A percentile compares a stretch with the other conserved stretches of the same genome.
These are phyloP conservation scores for Plebejus argus DNA, from an alignment of 2,888 invertebrate species.

Conservation along the genomic window DNA sequence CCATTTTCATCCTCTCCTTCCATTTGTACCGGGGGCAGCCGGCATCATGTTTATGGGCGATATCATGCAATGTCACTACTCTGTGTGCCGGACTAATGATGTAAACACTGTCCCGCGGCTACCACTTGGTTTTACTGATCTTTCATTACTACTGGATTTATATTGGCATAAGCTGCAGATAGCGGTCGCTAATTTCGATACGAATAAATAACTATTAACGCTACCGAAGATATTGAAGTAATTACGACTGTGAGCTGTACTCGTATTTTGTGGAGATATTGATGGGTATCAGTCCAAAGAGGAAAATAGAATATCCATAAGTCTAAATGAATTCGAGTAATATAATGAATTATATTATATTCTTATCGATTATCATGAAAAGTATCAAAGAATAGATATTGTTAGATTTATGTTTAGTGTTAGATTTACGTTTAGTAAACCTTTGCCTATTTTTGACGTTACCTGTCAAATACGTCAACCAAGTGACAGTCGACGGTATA, in stretches of 20 bases:
- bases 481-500: too few species aligned
- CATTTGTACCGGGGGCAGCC: slow-evolving; percentile 34
- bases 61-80: slow-evolving; percentile 69
- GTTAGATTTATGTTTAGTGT: too few species aligned
- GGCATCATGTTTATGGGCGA: slow-evolving; percentile 53
- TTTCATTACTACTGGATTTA: slow-evolving; percentile 29
- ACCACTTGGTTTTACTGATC: slow-evolving; percentile 37
- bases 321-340: too few species aligned
- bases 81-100: slow-evolving; percentile 45
- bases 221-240: not conserved
- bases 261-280: too few species aligned
- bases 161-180: slow-evolving; percentile 15
- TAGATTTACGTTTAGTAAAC: too few species aligned
- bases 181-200: slow-evolving; percentile 6
- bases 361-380: not conserved
- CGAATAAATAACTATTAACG: not conserved
- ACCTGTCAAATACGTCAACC: too few species aligned
- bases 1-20: slow-evolving; percentile 42
- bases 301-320: too few species aligned
- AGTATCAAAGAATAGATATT: not conserved
- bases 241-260: not conserved
- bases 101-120: slow-evolving; percentile 48
- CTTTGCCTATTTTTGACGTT: too few species aligned
- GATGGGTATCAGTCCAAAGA: not conserved
- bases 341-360: not conserved